Conservation (phyloP, 2,113 vertebrate species). For the Cyprinodon tularosa region DNA sequence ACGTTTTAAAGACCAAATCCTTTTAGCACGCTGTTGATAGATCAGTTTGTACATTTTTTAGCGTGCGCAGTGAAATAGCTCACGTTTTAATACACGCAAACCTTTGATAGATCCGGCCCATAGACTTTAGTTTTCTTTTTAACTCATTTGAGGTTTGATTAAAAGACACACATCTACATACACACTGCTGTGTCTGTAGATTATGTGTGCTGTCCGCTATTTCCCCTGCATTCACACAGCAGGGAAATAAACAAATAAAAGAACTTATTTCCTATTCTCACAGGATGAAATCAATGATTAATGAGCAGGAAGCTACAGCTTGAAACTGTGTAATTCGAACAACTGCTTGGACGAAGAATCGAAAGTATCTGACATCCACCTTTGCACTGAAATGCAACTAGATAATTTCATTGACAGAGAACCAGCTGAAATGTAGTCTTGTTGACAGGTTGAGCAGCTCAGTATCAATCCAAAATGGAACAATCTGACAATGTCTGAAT, state of each 20-base stretch:
- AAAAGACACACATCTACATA: background rate
- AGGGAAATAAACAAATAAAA: slow-evolving; percentile 30
- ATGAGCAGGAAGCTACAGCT: slow-evolving; percentile 41
- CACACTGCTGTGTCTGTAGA: slow-evolving; percentile 5
- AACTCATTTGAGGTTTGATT: slow-evolving; percentile 19
- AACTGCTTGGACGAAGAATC: slow-evolving; percentile 40
- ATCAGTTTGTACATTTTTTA: too few relatives aligned
- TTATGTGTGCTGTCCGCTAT: slow-evolving; percentile 2
- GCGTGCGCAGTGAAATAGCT: too few relatives aligned
- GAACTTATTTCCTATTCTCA: slow-evolving; percentile 33
- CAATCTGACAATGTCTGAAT: slow-evolving; percentile 18
- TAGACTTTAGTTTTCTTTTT: slow-evolving; percentile 1
- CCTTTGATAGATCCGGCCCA: too few relatives aligned
- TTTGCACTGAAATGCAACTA: slow-evolving; percentile 13
- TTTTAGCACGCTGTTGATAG: too few relatives aligned
- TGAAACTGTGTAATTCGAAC: slow-evolving; percentile 44
- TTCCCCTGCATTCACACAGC: slow-evolving; percentile 41
- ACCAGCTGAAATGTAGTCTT: slow-evolving; percentile 4
- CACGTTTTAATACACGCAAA: too few relatives aligned
- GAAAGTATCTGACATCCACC: slow-evolving; percentile 31
- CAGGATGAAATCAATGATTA: slow-evolving; percentile 61
- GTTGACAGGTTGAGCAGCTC: slow-evolving; percentile 22
- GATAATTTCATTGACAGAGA: slow-evolving; percentile 30
- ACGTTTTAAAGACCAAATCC: too few relatives aligned
- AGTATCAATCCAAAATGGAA: slow-evolving; percentile 14